Evolutionary conservation across 1,140 invertebrate species (phyloP).

Genomic region (Nasonia vitripennis): DNA sequence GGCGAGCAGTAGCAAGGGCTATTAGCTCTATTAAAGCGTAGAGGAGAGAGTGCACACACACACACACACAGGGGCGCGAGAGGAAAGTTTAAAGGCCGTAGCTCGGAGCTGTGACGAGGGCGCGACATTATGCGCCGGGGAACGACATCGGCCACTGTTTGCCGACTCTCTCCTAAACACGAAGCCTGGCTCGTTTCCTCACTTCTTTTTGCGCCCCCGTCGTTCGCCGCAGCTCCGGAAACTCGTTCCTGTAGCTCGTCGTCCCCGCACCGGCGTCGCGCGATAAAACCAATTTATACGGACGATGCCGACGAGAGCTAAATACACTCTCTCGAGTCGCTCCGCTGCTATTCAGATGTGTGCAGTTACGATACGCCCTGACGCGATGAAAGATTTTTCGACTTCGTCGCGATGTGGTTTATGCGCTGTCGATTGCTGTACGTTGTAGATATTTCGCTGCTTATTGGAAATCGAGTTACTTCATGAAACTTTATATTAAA

Average conservation of each 20-base stretch:
- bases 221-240: neutral
- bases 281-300: neutral
- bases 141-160: neutral
- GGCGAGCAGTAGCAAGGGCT: slow-evolving; percentile 24
- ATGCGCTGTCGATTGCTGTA: neutral
- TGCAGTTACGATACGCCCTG: neutral
- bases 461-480: no score
- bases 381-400: neutral
- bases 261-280: neutral
- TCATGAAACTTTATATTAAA: no score
- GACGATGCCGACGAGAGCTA: neutral
- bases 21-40: slow-evolving; percentile 49
- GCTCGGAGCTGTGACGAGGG: slow-evolving; percentile 3
- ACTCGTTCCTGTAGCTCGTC: neutral
- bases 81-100: slow-evolving; percentile 15
- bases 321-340: neutral
- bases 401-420: neutral
- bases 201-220: neutral
- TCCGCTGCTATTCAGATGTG: neutral
- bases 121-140: slow-evolving; percentile 28
- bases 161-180: slow-evolving; percentile 15
- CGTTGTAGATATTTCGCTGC: no score
- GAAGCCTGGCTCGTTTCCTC: neutral
- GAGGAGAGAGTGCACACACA: slow-evolving; percentile 30
- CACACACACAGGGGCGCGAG: neutral